These are phyloP conservation scores for Botia almorhae DNA, from an alignment of 2,797 vertebrate species.

Conservation along the genomic window DNA sequence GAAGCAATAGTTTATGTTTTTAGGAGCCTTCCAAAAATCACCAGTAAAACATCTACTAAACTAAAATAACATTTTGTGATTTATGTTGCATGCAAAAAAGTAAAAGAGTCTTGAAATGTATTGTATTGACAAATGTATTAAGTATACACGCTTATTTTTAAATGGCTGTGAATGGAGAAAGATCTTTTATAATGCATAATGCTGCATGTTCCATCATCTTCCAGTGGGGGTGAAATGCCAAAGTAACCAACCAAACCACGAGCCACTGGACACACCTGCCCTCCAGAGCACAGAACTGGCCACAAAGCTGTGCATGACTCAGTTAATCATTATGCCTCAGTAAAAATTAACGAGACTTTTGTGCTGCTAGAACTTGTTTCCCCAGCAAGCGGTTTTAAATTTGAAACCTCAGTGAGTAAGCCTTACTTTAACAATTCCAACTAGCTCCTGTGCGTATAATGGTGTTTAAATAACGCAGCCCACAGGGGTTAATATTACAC, in stretches of 20 bases:
- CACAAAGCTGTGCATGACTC: conserved; percentile 25
- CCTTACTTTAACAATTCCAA: conserved; percentile 20
- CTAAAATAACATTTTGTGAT: neutral
- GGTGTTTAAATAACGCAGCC: no score
- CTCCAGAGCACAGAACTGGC: conserved; percentile 11
- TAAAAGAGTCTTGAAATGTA: no score
- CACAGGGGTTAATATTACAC: conserved; percentile 18
- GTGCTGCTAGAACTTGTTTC: neutral
- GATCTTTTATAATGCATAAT: neutral
- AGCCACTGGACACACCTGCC: conserved; percentile 8
- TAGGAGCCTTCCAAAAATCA: neutral
- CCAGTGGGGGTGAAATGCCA: conserved; percentile 13
- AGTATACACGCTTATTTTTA: neutral
- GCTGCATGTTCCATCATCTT: neutral
- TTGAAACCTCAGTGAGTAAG: neutral
- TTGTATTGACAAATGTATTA: neutral
- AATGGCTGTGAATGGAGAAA: neutral
- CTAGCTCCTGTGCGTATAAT: neutral
- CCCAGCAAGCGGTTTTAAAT: neutral
- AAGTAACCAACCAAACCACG: conserved; percentile 8
- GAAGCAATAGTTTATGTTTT: neutral
- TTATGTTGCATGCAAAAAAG: neutral
- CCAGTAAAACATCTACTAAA: conserved; percentile 6
- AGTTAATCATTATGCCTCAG: conserved; percentile 28
- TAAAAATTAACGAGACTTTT: conserved; percentile 9